A percentile compares a stretch with the other conserved stretches of the same genome.
Evolutionary conservation across 2,888 invertebrate species (phyloP).

Genomic region (Drosophila anomelani): DNA sequence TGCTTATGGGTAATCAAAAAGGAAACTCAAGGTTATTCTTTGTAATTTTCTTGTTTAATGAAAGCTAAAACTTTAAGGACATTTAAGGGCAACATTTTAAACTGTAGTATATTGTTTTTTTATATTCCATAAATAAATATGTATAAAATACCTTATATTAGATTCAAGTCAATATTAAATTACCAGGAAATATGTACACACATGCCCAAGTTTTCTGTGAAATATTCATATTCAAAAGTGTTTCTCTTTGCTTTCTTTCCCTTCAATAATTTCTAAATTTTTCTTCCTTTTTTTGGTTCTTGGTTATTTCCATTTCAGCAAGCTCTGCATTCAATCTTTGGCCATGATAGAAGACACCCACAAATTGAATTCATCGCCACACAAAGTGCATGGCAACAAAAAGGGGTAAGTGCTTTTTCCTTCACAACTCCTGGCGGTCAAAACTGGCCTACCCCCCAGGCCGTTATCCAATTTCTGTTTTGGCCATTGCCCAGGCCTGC

Average conservation of each 20-base stretch:
- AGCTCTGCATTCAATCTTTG: constrained; percentile 33
- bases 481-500: constrained; percentile 54
- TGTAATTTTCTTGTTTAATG: no score
- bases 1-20: no score
- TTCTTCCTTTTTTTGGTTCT: neutral
- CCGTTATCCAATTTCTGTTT: constrained; percentile 71
- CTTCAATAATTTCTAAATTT: constrained; percentile 9
- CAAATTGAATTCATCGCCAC: constrained; percentile 49
- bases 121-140: neutral
- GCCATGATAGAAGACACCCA: constrained; percentile 54
- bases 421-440: constrained; percentile 11
- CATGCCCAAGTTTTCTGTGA: no score
- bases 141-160: neutral
- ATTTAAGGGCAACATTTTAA: no score
- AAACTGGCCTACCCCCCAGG: neutral
- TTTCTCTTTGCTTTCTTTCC: neutral
- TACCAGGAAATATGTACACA: neutral
- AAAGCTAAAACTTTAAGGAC: no score
- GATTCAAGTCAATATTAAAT: neutral
- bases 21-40: no score
- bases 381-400: constrained; percentile 37
- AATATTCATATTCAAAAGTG: constrained; percentile 4
- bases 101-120: no score
- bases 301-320: constrained; percentile 26
- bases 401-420: constrained; percentile 67